Evolutionary conservation across 2,888 invertebrate species (phyloP).

Genomic region (Drosophila cyrtoloma): DNA sequence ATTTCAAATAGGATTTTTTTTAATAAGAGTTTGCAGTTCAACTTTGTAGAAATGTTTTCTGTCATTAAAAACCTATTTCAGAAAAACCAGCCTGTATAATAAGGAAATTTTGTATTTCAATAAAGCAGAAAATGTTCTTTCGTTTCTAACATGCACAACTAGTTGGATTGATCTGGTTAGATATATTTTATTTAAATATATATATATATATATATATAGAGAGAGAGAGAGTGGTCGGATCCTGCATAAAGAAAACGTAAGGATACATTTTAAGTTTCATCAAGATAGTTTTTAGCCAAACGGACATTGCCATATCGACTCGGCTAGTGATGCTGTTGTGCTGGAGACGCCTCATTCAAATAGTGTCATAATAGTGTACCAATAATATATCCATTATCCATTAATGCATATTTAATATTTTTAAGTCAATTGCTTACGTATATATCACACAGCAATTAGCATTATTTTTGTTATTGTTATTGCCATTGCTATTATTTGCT

Average conservation of each 20-base stretch:
- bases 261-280: background rate
- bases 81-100: background rate
- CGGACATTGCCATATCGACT: background rate
- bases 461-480: slow-evolving; percentile 6
- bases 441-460: slow-evolving; percentile 11
- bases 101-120: background rate
- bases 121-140: background rate
- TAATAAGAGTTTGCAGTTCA: background rate
- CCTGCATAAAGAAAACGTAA: background rate
- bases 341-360: background rate
- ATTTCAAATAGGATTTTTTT: background rate
- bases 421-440: slow-evolving; percentile 4
- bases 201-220: accelerated
- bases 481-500: slow-evolving; percentile 18
- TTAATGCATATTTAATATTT: slow-evolving; percentile 1
- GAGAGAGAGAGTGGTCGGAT: background rate
- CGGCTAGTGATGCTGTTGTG: background rate
- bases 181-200: background rate
- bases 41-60: background rate
- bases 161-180: background rate
- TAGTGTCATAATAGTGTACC: background rate
- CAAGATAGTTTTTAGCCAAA: background rate
- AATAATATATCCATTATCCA: background rate
- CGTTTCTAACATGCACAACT: background rate
- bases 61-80: background rate